Evolutionary conservation across 2,888 invertebrate genomes (phyloP).

Genomic region (Dioctria linearis): DNA sequence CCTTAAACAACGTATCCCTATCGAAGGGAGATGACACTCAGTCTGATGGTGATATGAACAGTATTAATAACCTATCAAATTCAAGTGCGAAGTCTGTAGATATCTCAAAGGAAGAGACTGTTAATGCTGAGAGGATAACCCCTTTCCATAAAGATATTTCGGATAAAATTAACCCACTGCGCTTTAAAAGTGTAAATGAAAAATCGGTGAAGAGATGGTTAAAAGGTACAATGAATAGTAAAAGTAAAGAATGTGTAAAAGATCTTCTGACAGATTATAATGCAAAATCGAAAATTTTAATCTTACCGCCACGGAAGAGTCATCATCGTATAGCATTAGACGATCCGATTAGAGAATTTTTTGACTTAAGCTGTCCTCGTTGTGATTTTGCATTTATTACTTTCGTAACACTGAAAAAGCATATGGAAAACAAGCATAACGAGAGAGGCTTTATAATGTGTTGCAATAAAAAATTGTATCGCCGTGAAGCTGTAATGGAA

Average conservation of each 20-base stretch:
- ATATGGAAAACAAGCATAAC: constrained; percentile 47
- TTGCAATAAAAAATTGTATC: constrained; percentile 53
- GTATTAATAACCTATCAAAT: no score
- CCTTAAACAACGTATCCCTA: no score
- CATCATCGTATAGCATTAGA: constrained; percentile 49
- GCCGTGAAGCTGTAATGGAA: constrained; percentile 54
- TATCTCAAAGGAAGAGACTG: neutral
- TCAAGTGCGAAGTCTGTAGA: no score
- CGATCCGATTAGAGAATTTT: constrained; percentile 53
- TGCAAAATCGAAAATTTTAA: constrained; percentile 30
- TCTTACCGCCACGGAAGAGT: constrained; percentile 37
- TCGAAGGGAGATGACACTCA: no score
- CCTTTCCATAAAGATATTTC: no score
- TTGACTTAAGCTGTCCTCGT: constrained; percentile 50
- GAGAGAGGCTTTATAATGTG: constrained; percentile 51
- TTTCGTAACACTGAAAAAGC: constrained; percentile 51
- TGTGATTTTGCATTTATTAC: constrained; percentile 52
- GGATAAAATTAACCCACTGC: no score
- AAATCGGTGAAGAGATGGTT: no score
- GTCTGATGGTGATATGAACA: no score
- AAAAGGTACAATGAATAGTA: neutral
- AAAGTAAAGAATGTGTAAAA: constrained; percentile 10
- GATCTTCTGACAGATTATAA: neutral
- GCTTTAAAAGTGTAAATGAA: no score
- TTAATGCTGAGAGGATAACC: neutral